Conservation (phyloP, 1,140 invertebrate genomes). For the Zaprionus nigranus region DNA sequence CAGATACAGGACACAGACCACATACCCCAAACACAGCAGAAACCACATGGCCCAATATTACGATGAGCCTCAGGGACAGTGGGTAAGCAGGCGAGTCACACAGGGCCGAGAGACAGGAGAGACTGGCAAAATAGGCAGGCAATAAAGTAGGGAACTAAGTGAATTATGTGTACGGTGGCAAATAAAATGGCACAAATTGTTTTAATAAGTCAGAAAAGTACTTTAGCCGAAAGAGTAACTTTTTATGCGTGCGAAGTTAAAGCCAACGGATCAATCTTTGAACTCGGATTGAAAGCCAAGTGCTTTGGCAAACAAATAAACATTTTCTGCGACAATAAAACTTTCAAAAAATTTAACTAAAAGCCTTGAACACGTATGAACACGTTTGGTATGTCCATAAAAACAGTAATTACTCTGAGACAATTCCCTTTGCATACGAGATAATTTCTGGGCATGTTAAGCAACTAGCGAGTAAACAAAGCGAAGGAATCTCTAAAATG, state of each 20-base stretch:
- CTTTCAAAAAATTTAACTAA: constrained; percentile 4
- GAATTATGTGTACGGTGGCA: constrained; percentile 56
- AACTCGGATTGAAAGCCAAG: background rate
- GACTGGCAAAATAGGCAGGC: constrained; percentile 37
- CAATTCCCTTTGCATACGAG: background rate
- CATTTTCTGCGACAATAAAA: background rate
- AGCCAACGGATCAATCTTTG: constrained; percentile 2
- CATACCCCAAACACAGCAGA: background rate
- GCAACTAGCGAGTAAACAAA: constrained; percentile 4
- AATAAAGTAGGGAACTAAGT: constrained; percentile 56
- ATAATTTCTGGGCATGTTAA: background rate
- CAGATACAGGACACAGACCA: constrained; percentile 4
- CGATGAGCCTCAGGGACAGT: constrained; percentile 54
- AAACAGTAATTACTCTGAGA: background rate
- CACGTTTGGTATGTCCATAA: background rate
- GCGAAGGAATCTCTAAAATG: constrained; percentile 1
- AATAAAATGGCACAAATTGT: constrained; percentile 64
- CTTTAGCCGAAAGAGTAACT: constrained; percentile 15
- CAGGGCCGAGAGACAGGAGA: constrained; percentile 20
- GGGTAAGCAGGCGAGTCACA: constrained; percentile 4
- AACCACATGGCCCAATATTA: constrained; percentile 43
- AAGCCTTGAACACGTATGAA: background rate
- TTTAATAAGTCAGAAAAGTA: constrained; percentile 37
- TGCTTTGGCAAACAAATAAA: background rate
- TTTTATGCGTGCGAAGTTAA: constrained; percentile 4